A percentile compares a stretch with the other conserved stretches of the same genome.
These are phyloP conservation scores for Mesaphorura yosii DNA, from an alignment of 1,140 invertebrate genomes.

Conservation along the genomic window DNA sequence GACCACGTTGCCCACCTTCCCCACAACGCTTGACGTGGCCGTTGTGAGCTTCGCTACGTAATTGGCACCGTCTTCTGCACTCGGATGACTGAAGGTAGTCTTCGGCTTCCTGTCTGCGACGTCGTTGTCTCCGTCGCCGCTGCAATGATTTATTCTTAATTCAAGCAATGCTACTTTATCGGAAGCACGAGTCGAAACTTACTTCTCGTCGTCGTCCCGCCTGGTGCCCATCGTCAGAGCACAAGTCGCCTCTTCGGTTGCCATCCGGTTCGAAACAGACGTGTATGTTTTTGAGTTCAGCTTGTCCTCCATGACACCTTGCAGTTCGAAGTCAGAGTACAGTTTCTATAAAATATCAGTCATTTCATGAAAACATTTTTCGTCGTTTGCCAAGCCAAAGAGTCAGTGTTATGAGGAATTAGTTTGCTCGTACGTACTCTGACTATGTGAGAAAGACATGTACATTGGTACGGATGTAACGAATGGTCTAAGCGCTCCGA, in stretches of 20 bases:
- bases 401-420: background rate
- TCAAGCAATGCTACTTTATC: too few relatives aligned
- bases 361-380: conserved; percentile 19
- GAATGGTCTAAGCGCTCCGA: conserved; percentile 85
- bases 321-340: conserved; percentile 96
- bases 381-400: too few relatives aligned
- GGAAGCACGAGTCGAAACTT: too few relatives aligned
- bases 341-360: conserved; percentile 87
- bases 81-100: conserved; percentile 49
- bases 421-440: conserved; percentile 52
- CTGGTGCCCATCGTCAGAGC: conserved; percentile 68
- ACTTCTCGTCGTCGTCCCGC: conserved; percentile 39
- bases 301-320: conserved; percentile 95
- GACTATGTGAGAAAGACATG: conserved; percentile 88
- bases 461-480: conserved; percentile 92
- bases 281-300: conserved; percentile 96
- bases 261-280: conserved; percentile 80
- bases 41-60: conserved; percentile 54
- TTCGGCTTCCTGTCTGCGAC: conserved; percentile 49
- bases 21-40: conserved; percentile 60
- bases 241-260: conserved; percentile 92
- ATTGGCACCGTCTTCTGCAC: conserved; percentile 49
- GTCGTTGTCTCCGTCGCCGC: conserved; percentile 42
- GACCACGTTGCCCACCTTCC: conserved; percentile 65
- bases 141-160: conserved; percentile 19